Base-by-base conservation (phyloP, 2,113 vertebrate genomes). In the Tachysurus fulvidraco region DNA sequence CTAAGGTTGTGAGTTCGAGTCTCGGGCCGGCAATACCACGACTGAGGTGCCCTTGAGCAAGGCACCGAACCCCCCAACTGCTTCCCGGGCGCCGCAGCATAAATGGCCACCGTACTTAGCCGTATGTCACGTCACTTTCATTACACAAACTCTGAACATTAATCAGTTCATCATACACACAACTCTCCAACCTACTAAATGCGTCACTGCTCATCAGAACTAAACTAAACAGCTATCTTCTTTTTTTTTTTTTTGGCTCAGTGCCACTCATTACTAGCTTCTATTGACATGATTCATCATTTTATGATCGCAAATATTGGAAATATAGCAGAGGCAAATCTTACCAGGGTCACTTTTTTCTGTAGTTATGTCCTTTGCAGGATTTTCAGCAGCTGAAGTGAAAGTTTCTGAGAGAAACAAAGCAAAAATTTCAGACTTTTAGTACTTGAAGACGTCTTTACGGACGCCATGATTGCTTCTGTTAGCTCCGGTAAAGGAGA, bases 331-430 rank as follows among this genome's bases (percentile, higher is more conserved):
- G 36, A 16, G 52, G 28, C 65, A 17, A 41, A 41, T 46, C n/a
- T 83, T 87, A 87, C 85, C 80, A 2, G 55, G 17, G 19, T 62
- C 79, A 50, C 23, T 60, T 54, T 25, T 44, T 74, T 86, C 85
- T 64, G 67, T 11, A 52, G 11, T 14, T 16, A 13, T 74, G 62
- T 87, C 80, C 44, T 87, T 83, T 30, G 28, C 69, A 17, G 25
- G 13, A 55, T 79, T 64, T 87, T 87, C 57, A 62, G 44, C 55
- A 17, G 28, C 64, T 28, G 46, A 57, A 65, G 46, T n/a, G 23
- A n/a, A 52, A 25, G 25, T 83, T 54, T 87, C 85, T 87, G 80
- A 19, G 21, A 21, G 30, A 44, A 59, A 65, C 55, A 76, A 9
- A 74, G 9, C 10, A 76, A 74, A 25, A 5, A 59, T 59, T 41